phyloP scores from a whole-genome alignment of 2,797 vertebrate species.

The Microctenopoma stevenorrisi region DNA sequence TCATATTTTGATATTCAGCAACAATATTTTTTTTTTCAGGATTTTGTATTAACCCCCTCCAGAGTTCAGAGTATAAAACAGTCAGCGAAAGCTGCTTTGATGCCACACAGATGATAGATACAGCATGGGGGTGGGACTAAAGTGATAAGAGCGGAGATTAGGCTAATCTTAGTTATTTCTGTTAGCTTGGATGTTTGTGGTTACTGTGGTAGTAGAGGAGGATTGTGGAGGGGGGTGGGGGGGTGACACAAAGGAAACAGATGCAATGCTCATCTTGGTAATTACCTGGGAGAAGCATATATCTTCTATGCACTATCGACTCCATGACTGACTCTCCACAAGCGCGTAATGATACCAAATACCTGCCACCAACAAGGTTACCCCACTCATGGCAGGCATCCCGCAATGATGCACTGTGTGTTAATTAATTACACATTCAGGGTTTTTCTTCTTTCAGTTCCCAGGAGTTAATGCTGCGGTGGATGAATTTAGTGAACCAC shows the following conservation, averaged over 20 bases:
- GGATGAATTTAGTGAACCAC: constrained; percentile 54
- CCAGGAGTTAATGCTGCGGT: constrained; percentile 66
- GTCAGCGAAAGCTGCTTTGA: constrained; percentile 32
- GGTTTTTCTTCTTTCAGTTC: constrained; percentile 53
- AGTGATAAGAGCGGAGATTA: constrained; percentile 85
- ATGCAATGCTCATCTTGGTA: constrained; percentile 32
- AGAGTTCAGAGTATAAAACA: constrained; percentile 10
- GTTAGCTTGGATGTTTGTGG: constrained; percentile 55
- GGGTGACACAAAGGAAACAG: background rate
- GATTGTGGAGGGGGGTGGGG: background rate
- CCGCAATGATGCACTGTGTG: constrained; percentile 66
- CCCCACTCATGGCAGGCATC: constrained; percentile 52
- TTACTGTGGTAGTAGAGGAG: constrained; percentile 22
- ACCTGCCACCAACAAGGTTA: constrained; percentile 19
- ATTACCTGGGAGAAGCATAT: constrained; percentile 15
- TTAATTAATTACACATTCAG: constrained; percentile 68
- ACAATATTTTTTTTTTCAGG: background rate
- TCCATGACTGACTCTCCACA: constrained; percentile 41
- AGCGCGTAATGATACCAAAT: constrained; percentile 33
- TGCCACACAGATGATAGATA: constrained; percentile 73
- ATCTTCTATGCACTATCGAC: constrained; percentile 10
- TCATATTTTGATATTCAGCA: constrained; percentile 15
- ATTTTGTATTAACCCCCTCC: constrained; percentile 23
- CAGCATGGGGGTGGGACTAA: constrained; percentile 67
- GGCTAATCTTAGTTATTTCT: constrained; percentile 89